Conservation (phyloP, 2,113 vertebrate genomes). For the Limnothrissa miodon region DNA sequence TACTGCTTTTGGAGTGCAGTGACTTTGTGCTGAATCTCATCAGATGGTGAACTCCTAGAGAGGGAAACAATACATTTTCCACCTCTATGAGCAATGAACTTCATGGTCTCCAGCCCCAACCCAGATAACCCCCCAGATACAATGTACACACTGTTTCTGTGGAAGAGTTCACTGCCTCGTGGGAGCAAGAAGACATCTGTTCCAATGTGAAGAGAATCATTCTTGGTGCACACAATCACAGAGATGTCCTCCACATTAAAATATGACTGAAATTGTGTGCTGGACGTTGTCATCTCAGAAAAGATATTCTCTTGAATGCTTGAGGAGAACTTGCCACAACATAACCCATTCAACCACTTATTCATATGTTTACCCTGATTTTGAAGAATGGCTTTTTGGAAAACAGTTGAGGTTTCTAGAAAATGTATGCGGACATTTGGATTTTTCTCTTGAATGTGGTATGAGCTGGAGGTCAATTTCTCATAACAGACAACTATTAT, state of each 20-base stretch:
- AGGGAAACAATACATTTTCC: constrained; percentile 74
- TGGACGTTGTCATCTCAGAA: not conserved
- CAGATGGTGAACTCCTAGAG: constrained; percentile 67
- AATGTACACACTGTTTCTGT: constrained; percentile 70
- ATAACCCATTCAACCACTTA: constrained; percentile 71
- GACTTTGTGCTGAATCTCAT: constrained; percentile 68
- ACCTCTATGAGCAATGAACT: constrained; percentile 76
- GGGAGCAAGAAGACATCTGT: constrained; percentile 61
- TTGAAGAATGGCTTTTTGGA: constrained; percentile 73
- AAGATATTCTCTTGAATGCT: constrained; percentile 51
- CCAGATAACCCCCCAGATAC: constrained; percentile 81
- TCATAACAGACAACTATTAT: constrained; percentile 69
- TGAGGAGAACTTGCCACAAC: constrained; percentile 52
- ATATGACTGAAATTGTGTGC: constrained; percentile 64
- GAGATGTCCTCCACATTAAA: constrained; percentile 64
- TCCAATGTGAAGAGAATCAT: constrained; percentile 18
- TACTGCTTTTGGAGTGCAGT: constrained; percentile 62
- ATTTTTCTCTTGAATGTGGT: constrained; percentile 47
- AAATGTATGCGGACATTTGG: constrained; percentile 66
- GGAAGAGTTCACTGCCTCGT: constrained; percentile 65
- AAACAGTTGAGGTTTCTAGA: constrained; percentile 61
- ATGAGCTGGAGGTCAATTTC: constrained; percentile 35
- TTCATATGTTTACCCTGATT: constrained; percentile 54
- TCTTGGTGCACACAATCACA: constrained; percentile 60
- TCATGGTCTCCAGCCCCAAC: constrained; percentile 84